These are phyloP conservation scores for Penaeus chinensis DNA, from an alignment of 1,140 invertebrate genomes.

Conservation along the genomic window DNA sequence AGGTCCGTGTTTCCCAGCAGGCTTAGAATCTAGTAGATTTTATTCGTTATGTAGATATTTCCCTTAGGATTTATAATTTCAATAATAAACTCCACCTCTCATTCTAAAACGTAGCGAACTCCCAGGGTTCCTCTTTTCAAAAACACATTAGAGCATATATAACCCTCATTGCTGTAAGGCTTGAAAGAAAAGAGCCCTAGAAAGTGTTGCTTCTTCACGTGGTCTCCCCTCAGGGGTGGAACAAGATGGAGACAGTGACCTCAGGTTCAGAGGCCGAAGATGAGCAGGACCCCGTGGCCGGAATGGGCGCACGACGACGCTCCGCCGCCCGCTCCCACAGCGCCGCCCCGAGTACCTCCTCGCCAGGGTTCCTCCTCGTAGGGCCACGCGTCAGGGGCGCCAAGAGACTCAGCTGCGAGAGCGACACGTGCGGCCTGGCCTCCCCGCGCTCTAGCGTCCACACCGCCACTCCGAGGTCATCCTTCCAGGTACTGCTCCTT, in stretches of 20 bases:
- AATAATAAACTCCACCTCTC: too few relatives aligned
- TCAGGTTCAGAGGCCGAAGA: conserved; percentile 63
- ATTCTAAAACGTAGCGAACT: neutral
- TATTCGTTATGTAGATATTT: neutral
- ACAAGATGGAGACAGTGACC: conserved; percentile 50
- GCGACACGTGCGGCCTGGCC: conserved; percentile 58
- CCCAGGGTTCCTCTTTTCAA: neutral
- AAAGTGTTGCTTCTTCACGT: neutral
- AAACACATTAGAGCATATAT: neutral
- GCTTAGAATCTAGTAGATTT: neutral
- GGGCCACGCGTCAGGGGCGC: conserved; percentile 34
- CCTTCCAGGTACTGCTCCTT: conserved; percentile 54
- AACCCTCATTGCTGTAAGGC: neutral
- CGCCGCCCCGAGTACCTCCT: conserved; percentile 2
- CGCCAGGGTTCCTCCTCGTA: conserved; percentile 42
- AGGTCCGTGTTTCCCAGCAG: conserved; percentile 27
- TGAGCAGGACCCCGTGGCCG: conserved; percentile 43
- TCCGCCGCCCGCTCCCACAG: conserved; percentile 31
- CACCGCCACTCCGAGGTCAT: conserved; percentile 56
- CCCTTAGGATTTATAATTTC: neutral
- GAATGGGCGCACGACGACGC: conserved; percentile 11
- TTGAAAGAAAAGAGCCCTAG: neutral
- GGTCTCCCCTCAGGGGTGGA: conserved; percentile 20
- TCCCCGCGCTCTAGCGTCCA: conserved; percentile 73
- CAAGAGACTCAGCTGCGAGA: conserved; percentile 64